Conservation (phyloP, 2,888 invertebrate species). For the Ormyrus rosae region DNA sequence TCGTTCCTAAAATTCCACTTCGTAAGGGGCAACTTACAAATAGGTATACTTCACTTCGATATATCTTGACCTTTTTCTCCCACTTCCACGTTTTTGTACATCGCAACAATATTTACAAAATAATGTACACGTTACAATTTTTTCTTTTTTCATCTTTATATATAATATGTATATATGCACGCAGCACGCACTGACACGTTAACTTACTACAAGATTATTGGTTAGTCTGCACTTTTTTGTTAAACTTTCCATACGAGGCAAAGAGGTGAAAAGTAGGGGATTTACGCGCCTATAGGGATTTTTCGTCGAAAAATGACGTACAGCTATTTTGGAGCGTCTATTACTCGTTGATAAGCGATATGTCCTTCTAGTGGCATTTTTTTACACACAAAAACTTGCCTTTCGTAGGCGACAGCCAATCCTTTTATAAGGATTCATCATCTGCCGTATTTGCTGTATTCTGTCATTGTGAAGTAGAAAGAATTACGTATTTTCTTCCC, state of each 20-base stretch:
- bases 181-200: slow-evolving; percentile 45
- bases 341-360: slow-evolving; percentile 71
- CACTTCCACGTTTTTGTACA: slow-evolving; percentile 66
- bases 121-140: slow-evolving; percentile 72
- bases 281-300: slow-evolving; percentile 45
- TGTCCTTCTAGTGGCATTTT: slow-evolving; percentile 65
- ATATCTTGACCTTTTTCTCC: slow-evolving; percentile 4
- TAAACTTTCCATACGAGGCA: slow-evolving; percentile 44
- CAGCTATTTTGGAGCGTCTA: slow-evolving; percentile 64
- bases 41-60: slow-evolving; percentile 52
- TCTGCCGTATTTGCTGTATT: slow-evolving; percentile 13
- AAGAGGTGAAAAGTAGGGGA: slow-evolving; percentile 40
- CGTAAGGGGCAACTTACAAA: slow-evolving; percentile 64
- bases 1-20: slow-evolving; percentile 63
- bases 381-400: slow-evolving; percentile 6
- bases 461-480: slow-evolving; percentile 19
- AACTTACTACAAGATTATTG: slow-evolving; percentile 62
- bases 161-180: slow-evolving; percentile 41
- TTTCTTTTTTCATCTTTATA: slow-evolving; percentile 49
- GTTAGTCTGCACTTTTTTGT: slow-evolving; percentile 62
- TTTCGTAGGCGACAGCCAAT: slow-evolving; percentile 41
- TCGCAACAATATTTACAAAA: slow-evolving; percentile 74
- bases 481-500: slow-evolving; percentile 12
- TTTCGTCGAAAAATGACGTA: slow-evolving; percentile 48
- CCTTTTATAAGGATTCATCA: slow-evolving; percentile 61